Percentiles rank a stretch among this genome's conserved stretches.
These are phyloP conservation scores for Cremastinae sp. DNA, from an alignment of 2,888 invertebrate species.

Conservation along the genomic window DNA sequence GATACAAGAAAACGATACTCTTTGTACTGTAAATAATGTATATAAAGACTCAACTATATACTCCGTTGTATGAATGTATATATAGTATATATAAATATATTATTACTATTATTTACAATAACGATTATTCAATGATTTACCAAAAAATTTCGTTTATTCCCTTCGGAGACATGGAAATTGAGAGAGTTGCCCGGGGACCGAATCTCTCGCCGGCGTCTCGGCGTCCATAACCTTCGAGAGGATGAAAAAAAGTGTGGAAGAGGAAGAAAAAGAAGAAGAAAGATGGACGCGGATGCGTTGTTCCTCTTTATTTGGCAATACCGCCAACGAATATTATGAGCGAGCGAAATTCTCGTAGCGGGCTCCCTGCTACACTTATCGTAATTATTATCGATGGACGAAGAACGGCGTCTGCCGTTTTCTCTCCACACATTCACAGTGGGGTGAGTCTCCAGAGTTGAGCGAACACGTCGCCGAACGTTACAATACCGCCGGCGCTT, in stretches of 20 bases:
- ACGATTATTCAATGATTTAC: constrained; percentile 19
- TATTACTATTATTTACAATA: constrained; percentile 54
- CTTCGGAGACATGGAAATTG: no score
- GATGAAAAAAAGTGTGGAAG: neutral
- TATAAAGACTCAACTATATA: constrained; percentile 58
- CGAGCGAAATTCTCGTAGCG: constrained; percentile 44
- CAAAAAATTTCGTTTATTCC: no score
- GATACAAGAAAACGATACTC: constrained; percentile 25
- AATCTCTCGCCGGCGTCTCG: constrained; percentile 23
- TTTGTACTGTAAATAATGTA: constrained; percentile 59
- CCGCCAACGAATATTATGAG: constrained; percentile 57
- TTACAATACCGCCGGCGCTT: constrained; percentile 50
- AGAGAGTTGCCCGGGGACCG: no score
- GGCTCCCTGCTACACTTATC: constrained; percentile 59
- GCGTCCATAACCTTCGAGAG: constrained; percentile 12
- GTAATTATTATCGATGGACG: constrained; percentile 60
- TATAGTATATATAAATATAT: constrained; percentile 60
- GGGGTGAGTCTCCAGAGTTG: constrained; percentile 12
- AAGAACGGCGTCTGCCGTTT: constrained; percentile 3
- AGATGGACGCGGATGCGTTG: no score
- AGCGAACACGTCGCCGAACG: constrained; percentile 19
- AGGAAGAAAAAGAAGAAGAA: neutral
- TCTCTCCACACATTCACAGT: neutral
- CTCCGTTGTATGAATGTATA: constrained; percentile 57
- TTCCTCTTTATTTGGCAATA: constrained; percentile 59